Percentiles rank a stretch among this genome's conserved stretches.
These are phyloP conservation scores for Ametastegia equiseti DNA, from an alignment of 2,888 invertebrate species.

Conservation along the genomic window DNA sequence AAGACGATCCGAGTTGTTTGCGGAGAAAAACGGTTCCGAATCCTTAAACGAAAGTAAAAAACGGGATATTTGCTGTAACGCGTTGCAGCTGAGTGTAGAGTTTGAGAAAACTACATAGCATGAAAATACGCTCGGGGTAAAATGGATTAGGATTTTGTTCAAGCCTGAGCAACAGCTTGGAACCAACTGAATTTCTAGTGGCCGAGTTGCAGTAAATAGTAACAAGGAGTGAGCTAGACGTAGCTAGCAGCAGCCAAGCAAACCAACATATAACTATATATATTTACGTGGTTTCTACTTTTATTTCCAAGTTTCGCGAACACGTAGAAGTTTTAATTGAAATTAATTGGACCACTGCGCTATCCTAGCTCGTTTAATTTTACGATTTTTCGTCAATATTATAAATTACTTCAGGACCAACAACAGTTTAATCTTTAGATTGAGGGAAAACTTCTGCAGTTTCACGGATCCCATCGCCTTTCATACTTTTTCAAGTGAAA, in stretches of 20 bases:
- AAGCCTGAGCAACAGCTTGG: slow-evolving; percentile 26
- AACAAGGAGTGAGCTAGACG: neutral
- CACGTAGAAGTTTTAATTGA: neutral
- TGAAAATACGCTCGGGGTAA: neutral
- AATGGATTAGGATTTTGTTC: slow-evolving; percentile 22
- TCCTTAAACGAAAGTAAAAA: neutral
- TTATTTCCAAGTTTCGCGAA: neutral
- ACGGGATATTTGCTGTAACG: neutral
- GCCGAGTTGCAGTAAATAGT: slow-evolving; percentile 9
- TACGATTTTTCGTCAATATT: neutral
- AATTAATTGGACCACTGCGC: slow-evolving; percentile 14
- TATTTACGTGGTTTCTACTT: neutral
- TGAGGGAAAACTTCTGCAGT: neutral
- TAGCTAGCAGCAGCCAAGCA: neutral
- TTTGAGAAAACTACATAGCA: neutral
- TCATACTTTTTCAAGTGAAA: neutral
- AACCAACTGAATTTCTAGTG: slow-evolving; percentile 17
- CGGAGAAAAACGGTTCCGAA: neutral
- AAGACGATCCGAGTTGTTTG: neutral
- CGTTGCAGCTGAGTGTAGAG: too few relatives aligned
- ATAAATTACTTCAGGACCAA: neutral
- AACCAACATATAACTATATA: neutral
- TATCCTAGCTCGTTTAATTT: neutral
- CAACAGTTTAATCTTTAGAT: neutral
- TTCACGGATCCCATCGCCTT: neutral